Evolutionary conservation across 2,113 vertebrate species (phyloP), one percentile per base, ranked within the genome.

Genomic region (Apaloderma vittatum): DNA sequence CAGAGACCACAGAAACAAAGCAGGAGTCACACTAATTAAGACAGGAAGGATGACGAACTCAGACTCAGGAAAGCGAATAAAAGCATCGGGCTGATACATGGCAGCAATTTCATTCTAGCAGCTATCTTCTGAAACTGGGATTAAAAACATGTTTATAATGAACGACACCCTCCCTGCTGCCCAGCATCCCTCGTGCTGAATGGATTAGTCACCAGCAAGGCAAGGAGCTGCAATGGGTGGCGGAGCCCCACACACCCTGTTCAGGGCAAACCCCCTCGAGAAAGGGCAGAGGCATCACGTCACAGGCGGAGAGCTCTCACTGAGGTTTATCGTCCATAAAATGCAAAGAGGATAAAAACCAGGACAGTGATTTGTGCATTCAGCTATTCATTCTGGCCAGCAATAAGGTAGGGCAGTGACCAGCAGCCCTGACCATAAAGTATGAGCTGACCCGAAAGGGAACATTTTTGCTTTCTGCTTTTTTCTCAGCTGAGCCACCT

Each of bases 11-110:
- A n/a, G 59, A 92, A 32, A 80, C 3, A 7, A 88, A 93, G 78
- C 37, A 49, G 66, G 70, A 87, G 52, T 90, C 72, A 61, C 32
- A 4, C 59, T 94, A 80, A 86, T 72, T 76, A 96, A 97, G 75
- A 63, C n/a, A 75, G 92, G 93, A 93, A 96, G 40, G 86, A 92
- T 80, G 59, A 65, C 0, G 1, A 88, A 76, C 59, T 74, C 78
- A 86, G 65, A 37, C 7, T 84, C 65, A 61, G 57, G 46, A 55
- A 88, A 93, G 67, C 13, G 36, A 86, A 94, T 59, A 74, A 92
- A 95, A 86, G 37, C 63, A 80, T 22, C 43, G 58, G 59, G 37
- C 34, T 93, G 78, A 73, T 88, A 80, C 43, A 52, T 9, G 8
- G 48, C 46, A 70, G 63, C n/a, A 66, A 71, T 90, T 96, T 90